phyloP scores from a whole-genome alignment of 2,888 invertebrate genomes.

The Parapristionchus giblindavisi region DNA sequence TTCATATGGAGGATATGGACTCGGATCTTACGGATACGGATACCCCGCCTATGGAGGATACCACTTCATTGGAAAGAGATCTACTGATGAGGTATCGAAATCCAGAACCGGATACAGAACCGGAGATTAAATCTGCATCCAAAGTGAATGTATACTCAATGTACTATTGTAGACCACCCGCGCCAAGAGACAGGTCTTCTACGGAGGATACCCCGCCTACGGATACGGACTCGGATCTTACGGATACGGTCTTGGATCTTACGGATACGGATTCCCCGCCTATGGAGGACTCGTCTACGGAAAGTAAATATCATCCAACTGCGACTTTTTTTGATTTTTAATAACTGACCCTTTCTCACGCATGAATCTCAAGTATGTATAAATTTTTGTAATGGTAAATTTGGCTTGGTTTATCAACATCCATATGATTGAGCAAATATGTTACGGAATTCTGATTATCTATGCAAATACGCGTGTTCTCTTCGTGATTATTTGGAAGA shows the following conservation, averaged over 20 bases:
- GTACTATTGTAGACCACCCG: conserved; percentile 12
- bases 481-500: too few relatives aligned
- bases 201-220: conserved; percentile 19
- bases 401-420: too few relatives aligned
- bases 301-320: conserved; percentile 2
- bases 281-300: conserved; percentile 18
- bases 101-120: background rate
- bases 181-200: conserved; percentile 28
- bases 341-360: too few relatives aligned
- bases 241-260: background rate
- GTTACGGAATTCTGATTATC: too few relatives aligned
- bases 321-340: too few relatives aligned
- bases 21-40: conserved; percentile 16
- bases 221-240: conserved; percentile 18
- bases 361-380: too few relatives aligned
- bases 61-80: conserved; percentile 26
- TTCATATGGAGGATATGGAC: conserved; percentile 8
- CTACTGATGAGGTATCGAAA: conserved; percentile 5
- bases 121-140: background rate
- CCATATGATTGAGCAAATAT: too few relatives aligned
- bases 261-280: conserved; percentile 5
- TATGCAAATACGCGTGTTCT: too few relatives aligned
- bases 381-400: too few relatives aligned
- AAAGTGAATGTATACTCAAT: background rate
- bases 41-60: conserved; percentile 10